Percentiles rank a stretch among this genome's conserved stretches.
phyloP scores from a whole-genome alignment of 1,140 invertebrate species.

The Saccostrea glomerata region DNA sequence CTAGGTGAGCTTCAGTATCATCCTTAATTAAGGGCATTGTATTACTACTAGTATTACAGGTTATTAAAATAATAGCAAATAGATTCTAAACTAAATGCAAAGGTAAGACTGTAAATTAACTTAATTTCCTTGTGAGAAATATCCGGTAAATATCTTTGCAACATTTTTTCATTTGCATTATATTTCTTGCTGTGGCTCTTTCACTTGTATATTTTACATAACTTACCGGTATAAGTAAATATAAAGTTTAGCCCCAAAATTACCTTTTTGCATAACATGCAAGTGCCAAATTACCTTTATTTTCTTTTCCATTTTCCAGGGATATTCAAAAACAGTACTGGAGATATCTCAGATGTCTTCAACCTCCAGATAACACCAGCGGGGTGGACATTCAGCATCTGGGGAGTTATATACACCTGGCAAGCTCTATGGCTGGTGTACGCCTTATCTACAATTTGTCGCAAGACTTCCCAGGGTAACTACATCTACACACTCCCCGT shows the following conservation, averaged over 20 bases:
- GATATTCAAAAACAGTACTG: constrained; percentile 67
- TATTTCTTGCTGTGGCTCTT: too few species aligned
- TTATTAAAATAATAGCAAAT: too few species aligned
- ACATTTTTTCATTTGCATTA: too few species aligned
- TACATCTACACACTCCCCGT: constrained; percentile 66
- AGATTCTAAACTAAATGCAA: too few species aligned
- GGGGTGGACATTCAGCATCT: constrained; percentile 73
- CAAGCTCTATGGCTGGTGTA: constrained; percentile 70
- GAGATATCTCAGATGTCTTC: constrained; percentile 66
- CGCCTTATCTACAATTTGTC: constrained; percentile 64
- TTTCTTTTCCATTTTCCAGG: constrained; percentile 59
- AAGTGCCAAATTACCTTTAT: not conserved
- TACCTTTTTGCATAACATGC: too few species aligned
- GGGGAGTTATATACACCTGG: constrained; percentile 74
- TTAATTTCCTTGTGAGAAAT: too few species aligned
- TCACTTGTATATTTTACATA: too few species aligned
- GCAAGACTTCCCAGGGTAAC: constrained; percentile 55
- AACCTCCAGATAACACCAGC: constrained; percentile 72
- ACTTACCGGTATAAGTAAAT: not conserved
- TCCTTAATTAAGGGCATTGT: too few species aligned
- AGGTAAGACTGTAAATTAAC: too few species aligned
- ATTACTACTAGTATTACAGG: too few species aligned
- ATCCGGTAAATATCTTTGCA: too few species aligned
- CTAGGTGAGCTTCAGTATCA: not conserved
- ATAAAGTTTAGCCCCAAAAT: not conserved